Evolutionary conservation across 2,797 vertebrate species (phyloP), one percentile per base, ranked within the genome.

Genomic region (Buceros bicornis): DNA sequence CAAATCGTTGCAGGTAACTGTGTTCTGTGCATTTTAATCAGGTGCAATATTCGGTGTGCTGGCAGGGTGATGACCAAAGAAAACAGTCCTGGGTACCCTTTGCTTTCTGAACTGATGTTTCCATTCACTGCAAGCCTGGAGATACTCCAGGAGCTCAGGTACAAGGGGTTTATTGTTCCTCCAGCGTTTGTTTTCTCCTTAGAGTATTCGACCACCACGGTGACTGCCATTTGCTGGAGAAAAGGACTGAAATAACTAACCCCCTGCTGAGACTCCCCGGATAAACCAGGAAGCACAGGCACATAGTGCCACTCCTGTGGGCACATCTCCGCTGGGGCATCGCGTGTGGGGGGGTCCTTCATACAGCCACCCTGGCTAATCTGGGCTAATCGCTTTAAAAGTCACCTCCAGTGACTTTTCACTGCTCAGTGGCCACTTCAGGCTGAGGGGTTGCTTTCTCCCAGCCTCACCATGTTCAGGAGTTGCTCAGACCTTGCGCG

Each of bases 271-370:
- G 35, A 6, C 26, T 82, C 42, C 10, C 16, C 16, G 56, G 57
- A 21, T 45, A 47, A 65, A 29, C 5, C 0, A 4, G 61, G 28
- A 54, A 76, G 31, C 2, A 1, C 2, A 26, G 29, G 10, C 6
- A 8, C 6, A 2, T 0, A 2, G n/a, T 17, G 28, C 53, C 10
- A 4, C 43, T 35, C 1, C 1, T 47, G 48, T 48, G 48, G 8
- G 21, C 11, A 21, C 51, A 7, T 8, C 33, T 65, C 10, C 33
- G 13, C 37, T 8, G 33, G 47, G 11, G 15, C 45, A 16, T 5
- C 0, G 8, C 42, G 43, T 6, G 2, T 21, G 35, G 4, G 26
- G 26, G 26, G 13, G n/a, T 5, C 48, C 31, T 81, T 72, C 2
- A 1, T 25, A 15, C 37, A 57, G 43, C 37, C 47, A 8, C 17